phyloP scores from a whole-genome alignment of 2,797 vertebrate species.

The Calcarius lapponicus region DNA sequence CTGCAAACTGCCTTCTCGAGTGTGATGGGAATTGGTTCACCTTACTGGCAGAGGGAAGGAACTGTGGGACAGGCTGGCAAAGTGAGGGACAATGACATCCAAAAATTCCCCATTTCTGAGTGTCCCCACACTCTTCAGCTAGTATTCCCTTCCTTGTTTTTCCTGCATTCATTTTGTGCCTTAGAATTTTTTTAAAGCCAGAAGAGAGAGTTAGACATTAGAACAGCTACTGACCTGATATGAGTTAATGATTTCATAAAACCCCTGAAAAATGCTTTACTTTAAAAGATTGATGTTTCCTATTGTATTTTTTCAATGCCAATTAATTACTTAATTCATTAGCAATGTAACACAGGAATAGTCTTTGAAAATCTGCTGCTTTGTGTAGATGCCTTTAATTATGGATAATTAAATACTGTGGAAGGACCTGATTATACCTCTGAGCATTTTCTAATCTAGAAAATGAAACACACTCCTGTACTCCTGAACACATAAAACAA shows the following conservation, averaged over 20 bases:
- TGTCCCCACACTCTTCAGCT: background rate
- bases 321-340: conserved; percentile 83
- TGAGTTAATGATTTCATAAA: conserved; percentile 61
- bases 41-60: background rate
- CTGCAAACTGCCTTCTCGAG: background rate
- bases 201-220: conserved; percentile 40
- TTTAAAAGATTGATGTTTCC: conserved; percentile 70
- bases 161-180: background rate
- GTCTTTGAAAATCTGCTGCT: conserved; percentile 75
- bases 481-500: conserved; percentile 42
- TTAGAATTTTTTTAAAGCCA: background rate
- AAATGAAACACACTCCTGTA: conserved; percentile 38
- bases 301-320: conserved; percentile 73
- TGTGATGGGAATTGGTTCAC: background rate
- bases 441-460: conserved; percentile 74
- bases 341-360: conserved; percentile 74
- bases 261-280: conserved; percentile 60
- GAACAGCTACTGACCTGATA: conserved; percentile 46
- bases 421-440: conserved; percentile 81
- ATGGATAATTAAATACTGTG: conserved; percentile 79
- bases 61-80: background rate
- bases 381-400: conserved; percentile 80
- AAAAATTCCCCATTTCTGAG: background rate
- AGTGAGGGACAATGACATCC: background rate
- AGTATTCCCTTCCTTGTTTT: background rate